Base-by-base conservation (phyloP, 2,888 invertebrate species). In the Amphipyra tragopoginis region DNA sequence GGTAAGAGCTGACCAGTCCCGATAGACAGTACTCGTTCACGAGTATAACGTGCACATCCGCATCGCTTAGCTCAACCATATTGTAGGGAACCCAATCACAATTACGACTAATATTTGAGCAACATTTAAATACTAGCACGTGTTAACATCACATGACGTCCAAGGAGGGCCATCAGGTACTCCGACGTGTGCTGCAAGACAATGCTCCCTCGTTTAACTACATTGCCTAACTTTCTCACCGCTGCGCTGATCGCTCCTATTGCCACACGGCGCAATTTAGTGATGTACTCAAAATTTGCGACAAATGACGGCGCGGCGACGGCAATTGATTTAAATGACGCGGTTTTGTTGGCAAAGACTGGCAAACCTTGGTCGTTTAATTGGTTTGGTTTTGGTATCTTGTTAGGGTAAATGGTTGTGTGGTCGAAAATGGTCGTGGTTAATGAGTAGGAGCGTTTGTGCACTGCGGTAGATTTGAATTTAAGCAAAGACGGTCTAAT, bases 311-410 rank as follows among this genome's bases (percentile, higher is more conserved):
- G 10, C 21, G 34, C 52, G 39, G 50, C 43, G 21, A 3, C 3
- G 21, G 21, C 71, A 71, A 71, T 71, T 72, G 68, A 67, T 72
- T 67, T 71, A 71, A 71, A 63, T 72, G 72, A 39, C 63, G 71
- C 54, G 71, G 71, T 71, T 71, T 63, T 13, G 50, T 72, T 67
- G 53, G 26, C 50, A 57, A 44, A 62, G 7, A 52, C 14, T 40
- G 29, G 8, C 21, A 3, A 54, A 56, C 67, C 67, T 72, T 67
- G 72, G 36, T 38, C 21, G 52, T 66, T 72, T 72, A 72, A 72
- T 72, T 72, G 56, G 49, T 45, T 53, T 26, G 36, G 53, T 57
- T 67, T 62, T 29, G 15, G 45, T 53, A 26, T 21, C 62, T 72
- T 34, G 62, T 62, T 57, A 51, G 47, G 36, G 1, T 36, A 2